These are phyloP conservation scores for Ptiloglossa arizonensis DNA, from an alignment of 1,140 invertebrate genomes.

Conservation along the genomic window DNA sequence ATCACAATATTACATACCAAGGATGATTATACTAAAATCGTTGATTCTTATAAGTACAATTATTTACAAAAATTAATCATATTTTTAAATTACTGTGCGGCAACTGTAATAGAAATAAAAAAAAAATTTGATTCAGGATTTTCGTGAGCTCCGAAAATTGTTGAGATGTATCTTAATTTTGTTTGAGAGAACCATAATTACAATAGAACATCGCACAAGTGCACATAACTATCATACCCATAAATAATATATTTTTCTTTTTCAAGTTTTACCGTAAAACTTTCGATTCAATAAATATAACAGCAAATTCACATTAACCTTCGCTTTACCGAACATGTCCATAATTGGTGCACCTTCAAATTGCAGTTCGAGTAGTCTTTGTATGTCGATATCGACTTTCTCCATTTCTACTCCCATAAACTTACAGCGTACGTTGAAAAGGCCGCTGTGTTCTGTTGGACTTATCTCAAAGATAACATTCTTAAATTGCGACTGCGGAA, in stretches of 20 bases:
- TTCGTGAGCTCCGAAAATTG: not conserved
- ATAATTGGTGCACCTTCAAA: constrained; percentile 90
- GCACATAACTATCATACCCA: constrained; percentile 9
- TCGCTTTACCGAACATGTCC: constrained; percentile 91
- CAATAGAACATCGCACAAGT: constrained; percentile 24
- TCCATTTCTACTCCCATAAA: constrained; percentile 92
- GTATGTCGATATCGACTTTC: constrained; percentile 88
- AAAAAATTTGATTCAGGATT: not conserved
- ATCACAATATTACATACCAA: constrained; percentile 1
- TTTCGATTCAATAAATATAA: constrained; percentile 90
- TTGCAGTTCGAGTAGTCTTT: constrained; percentile 90
- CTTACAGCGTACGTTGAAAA: constrained; percentile 89
- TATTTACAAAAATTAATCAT: constrained; percentile 35
- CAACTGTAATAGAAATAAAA: not conserved
- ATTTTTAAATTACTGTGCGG: not conserved
- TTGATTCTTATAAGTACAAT: constrained; percentile 7
- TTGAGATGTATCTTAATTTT: not conserved
- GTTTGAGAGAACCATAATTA: constrained; percentile 1
- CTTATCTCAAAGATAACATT: constrained; percentile 91
- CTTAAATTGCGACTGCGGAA: constrained; percentile 87
- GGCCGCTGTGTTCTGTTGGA: constrained; percentile 86
- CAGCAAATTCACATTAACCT: constrained; percentile 90
- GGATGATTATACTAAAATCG: constrained; percentile 11
- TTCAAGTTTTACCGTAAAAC: constrained; percentile 86
- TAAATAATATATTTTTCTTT: not conserved